Percentiles rank a stretch among this genome's conserved stretches.
phyloP scores from a whole-genome alignment of 2,113 vertebrate species.

The Heterotis niloticus region DNA sequence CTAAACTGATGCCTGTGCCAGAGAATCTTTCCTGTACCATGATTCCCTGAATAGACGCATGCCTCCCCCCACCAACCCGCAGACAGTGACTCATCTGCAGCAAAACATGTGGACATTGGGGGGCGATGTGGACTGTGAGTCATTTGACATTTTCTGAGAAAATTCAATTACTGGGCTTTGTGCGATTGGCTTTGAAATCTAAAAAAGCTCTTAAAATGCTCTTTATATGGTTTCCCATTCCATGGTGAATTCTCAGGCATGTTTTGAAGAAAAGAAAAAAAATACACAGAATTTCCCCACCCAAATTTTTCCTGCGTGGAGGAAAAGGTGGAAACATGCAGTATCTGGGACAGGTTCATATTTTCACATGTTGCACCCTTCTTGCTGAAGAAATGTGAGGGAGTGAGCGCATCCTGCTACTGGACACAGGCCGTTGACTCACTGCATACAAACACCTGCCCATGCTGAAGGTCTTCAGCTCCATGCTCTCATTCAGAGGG shows the following conservation, averaged over 20 bases:
- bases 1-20: neutral
- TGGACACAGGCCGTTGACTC: neutral
- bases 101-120: conserved; percentile 1
- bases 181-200: neutral
- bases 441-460: neutral
- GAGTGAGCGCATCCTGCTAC: too few relatives aligned
- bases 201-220: neutral
- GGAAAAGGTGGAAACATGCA: too few relatives aligned
- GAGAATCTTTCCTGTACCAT: neutral
- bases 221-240: neutral
- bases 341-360: too few relatives aligned
- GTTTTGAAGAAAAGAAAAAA: too few relatives aligned
- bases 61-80: conserved; percentile 12
- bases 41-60: too few relatives aligned
- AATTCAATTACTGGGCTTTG: neutral
- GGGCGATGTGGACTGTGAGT: conserved; percentile 6
- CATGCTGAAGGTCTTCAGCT: neutral
- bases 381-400: too few relatives aligned
- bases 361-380: too few relatives aligned
- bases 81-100: conserved; percentile 26
- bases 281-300: too few relatives aligned
- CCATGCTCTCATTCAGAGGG: neutral
- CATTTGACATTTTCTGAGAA: neutral
- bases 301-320: too few relatives aligned
- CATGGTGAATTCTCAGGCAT: too few relatives aligned